Evolutionary conservation across 2,113 vertebrate species (phyloP).

Genomic region (Madoqua kirkii): DNA sequence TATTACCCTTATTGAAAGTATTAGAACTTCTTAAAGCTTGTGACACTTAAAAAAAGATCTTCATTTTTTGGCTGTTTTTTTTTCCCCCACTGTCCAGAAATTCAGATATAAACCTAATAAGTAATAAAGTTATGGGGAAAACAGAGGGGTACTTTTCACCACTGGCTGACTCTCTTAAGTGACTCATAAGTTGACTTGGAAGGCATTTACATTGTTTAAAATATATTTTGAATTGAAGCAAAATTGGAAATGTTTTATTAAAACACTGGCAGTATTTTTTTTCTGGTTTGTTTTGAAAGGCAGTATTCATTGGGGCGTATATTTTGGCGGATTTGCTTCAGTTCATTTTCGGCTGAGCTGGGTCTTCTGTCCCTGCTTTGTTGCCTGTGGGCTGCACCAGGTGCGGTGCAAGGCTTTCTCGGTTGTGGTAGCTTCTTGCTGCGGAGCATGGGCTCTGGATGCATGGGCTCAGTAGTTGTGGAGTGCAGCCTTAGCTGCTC

Average conservation of each 20-base stretch:
- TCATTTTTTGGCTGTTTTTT: not conserved
- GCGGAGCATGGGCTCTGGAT: not conserved
- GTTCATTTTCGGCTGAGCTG: not conserved
- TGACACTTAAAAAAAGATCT: not conserved
- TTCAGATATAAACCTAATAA: not conserved
- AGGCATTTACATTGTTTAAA: not conserved
- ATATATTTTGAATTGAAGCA: not conserved
- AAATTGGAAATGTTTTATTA: not conserved
- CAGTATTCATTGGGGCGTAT: not conserved
- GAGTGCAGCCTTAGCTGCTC: not conserved
- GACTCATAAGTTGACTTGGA: not conserved
- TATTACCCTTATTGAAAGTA: not conserved
- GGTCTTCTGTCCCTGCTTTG: not conserved
- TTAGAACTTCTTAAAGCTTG: not conserved
- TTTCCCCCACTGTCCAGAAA: not conserved
- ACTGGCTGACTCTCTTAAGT: not conserved
- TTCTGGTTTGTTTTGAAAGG: not conserved
- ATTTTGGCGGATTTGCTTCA: not conserved
- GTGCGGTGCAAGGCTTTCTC: not conserved
- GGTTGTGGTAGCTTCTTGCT: fast-evolving
- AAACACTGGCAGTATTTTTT: not conserved
- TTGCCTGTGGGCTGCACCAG: not conserved
- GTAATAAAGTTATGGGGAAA: not conserved
- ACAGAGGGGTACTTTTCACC: not conserved
- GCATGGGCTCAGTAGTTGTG: not conserved